Evolutionary conservation across 2,113 vertebrate genomes (phyloP).

Genomic region (Solea senegalensis): DNA sequence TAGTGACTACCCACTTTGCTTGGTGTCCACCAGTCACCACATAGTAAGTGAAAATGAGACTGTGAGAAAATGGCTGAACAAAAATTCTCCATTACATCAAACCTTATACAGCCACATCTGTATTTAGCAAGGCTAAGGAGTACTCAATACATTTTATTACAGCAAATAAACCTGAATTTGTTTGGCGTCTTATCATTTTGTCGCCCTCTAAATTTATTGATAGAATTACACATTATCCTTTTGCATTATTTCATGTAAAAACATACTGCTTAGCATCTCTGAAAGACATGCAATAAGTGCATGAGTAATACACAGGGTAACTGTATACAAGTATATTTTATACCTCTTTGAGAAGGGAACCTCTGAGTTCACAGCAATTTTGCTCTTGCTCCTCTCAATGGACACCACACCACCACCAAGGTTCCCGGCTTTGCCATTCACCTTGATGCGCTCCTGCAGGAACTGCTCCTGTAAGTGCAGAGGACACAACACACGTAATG

Average conservation of each 20-base stretch:
- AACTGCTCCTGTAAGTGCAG: constrained; percentile 89
- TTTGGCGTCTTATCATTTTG: neutral
- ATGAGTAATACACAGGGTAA: no score
- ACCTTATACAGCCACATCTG: neutral
- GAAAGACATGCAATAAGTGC: neutral
- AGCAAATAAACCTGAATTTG: neutral
- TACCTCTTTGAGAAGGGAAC: constrained; percentile 99
- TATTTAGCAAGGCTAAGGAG: neutral
- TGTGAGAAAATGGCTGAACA: neutral
- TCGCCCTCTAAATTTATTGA: no score
- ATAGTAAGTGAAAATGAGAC: neutral
- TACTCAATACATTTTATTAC: neutral
- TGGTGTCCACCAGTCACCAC: no score
- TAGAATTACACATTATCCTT: no score
- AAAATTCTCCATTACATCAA: neutral
- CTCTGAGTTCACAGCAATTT: constrained; percentile 95
- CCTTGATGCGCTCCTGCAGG: constrained; percentile 96
- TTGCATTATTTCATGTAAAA: no score
- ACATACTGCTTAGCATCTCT: neutral
- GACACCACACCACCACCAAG: constrained; percentile 93
- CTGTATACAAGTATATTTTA: neutral
- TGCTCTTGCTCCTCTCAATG: constrained; percentile 97
- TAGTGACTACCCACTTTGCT: no score
- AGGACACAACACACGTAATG: neutral
- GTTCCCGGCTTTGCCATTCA: constrained; percentile 95